Evolutionary conservation across 1,140 invertebrate species (phyloP).

Genomic region (Probaryconus sp.): DNA sequence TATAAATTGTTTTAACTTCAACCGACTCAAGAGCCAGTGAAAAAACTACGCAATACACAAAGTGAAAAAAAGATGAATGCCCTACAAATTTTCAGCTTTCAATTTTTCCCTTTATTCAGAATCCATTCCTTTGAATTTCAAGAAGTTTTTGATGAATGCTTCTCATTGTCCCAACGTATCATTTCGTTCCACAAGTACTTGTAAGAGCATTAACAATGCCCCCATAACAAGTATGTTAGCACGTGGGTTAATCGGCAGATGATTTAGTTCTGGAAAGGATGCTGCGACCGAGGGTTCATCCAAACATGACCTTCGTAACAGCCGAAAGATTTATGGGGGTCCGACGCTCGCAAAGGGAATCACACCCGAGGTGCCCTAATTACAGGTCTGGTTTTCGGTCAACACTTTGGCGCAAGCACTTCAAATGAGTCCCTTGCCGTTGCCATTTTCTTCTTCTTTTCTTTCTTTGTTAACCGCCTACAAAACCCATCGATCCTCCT

Average conservation of each 20-base stretch:
- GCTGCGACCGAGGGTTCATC: slow-evolving; percentile 52
- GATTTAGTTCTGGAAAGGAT: slow-evolving; percentile 31
- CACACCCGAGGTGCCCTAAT: slow-evolving; percentile 75
- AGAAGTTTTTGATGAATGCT: too few relatives aligned
- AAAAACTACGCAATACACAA: too few relatives aligned
- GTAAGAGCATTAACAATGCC: slow-evolving; percentile 17
- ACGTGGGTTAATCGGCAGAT: slow-evolving; percentile 38
- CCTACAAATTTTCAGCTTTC: too few relatives aligned
- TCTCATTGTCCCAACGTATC: too few relatives aligned
- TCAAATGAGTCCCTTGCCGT: slow-evolving; percentile 58
- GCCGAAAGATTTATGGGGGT: slow-evolving; percentile 67
- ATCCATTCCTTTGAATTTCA: too few relatives aligned
- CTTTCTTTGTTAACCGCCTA: slow-evolving; percentile 45
- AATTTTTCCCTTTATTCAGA: too few relatives aligned
- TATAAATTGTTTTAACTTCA: too few relatives aligned
- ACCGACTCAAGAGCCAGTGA: too few relatives aligned
- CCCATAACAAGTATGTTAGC: slow-evolving; percentile 40
- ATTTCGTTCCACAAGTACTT: too few relatives aligned
- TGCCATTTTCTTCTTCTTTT: slow-evolving; percentile 60
- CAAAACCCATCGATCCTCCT: slow-evolving; percentile 26
- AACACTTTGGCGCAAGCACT: slow-evolving; percentile 63
- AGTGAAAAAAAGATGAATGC: too few relatives aligned
- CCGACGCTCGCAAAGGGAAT: slow-evolving; percentile 65
- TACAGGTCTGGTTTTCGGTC: slow-evolving; percentile 65
- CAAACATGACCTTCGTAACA: slow-evolving; percentile 68